phyloP scores from a whole-genome alignment of 2,113 vertebrate species.

The Phoxinus phoxinus region DNA sequence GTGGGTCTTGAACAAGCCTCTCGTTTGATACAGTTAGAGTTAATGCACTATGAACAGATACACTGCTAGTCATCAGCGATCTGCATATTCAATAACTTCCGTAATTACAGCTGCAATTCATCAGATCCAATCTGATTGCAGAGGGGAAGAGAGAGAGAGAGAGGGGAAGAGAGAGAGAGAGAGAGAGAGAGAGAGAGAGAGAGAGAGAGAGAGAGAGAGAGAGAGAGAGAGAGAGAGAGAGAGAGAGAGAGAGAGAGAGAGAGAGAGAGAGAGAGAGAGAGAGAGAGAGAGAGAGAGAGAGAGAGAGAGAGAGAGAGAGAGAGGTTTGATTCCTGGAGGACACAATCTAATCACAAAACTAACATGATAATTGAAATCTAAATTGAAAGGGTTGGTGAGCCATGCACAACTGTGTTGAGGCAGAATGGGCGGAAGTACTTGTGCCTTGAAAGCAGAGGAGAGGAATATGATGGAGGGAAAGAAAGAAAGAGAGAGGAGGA shows the following conservation, averaged over 20 bases:
- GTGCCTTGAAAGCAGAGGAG: conserved; percentile 37
- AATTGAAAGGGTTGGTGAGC: conserved; percentile 79
- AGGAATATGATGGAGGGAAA: neutral
- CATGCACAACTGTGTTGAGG: conserved; percentile 67
- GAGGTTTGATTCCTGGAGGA: conserved; percentile 80
- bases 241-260: conserved; percentile 48
- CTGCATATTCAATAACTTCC: conserved; percentile 85
- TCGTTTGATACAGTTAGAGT: conserved; percentile 77
- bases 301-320: conserved; percentile 20
- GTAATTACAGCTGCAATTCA: conserved; percentile 84
- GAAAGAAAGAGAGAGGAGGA: neutral
- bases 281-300: conserved; percentile 54
- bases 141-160: conserved; percentile 65
- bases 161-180: conserved; percentile 38
- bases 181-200: conserved; percentile 37
- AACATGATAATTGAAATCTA: conserved; percentile 85
- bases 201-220: conserved; percentile 44
- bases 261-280: conserved; percentile 61
- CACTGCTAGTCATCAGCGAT: conserved; percentile 78
- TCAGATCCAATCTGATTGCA: conserved; percentile 84
- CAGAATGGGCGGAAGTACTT: conserved; percentile 57
- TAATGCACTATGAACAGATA: conserved; percentile 74
- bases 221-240: conserved; percentile 36
- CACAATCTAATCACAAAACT: conserved; percentile 83
- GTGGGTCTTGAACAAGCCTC: conserved; percentile 74